Evolutionary conservation across 2,797 vertebrate genomes (phyloP).

Genomic region (Australoheros facetus): DNA sequence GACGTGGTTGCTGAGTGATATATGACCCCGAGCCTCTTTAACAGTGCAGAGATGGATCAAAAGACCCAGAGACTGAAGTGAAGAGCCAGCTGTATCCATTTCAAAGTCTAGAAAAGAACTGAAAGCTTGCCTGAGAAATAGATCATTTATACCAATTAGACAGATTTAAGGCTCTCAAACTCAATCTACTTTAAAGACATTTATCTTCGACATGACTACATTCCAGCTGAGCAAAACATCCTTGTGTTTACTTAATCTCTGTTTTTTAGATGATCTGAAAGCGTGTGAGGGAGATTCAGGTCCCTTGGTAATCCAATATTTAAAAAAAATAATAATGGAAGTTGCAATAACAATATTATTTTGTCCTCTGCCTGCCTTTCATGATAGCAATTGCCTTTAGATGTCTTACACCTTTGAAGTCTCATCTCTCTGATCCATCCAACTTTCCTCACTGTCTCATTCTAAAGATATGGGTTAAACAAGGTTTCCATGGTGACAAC

Average conservation of each 20-base stretch:
- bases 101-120: slow-evolving; percentile 7
- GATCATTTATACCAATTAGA: background rate
- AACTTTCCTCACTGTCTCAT: slow-evolving; percentile 21
- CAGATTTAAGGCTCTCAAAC: background rate
- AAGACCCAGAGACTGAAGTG: background rate
- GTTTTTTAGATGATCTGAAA: background rate
- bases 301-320: background rate
- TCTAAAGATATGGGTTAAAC: slow-evolving; percentile 51
- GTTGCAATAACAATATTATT: background rate
- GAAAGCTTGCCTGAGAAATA: background rate
- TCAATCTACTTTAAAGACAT: background rate
- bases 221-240: background rate
- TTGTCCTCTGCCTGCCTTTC: background rate
- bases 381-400: background rate
- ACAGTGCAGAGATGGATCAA: slow-evolving; percentile 11
- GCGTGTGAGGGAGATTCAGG: background rate
- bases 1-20: slow-evolving; percentile 26
- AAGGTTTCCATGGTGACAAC: slow-evolving; percentile 72
- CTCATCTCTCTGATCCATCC: background rate
- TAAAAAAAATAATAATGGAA: background rate
- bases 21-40: slow-evolving; percentile 19
- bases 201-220: accelerated
- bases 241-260: background rate
- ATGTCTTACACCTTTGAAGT: slow-evolving; percentile 4
- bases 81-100: slow-evolving; percentile 16